Percentiles rank a stretch among this genome's conserved stretches.
Evolutionary conservation across 1,140 invertebrate species (phyloP).

Genomic region (Drosophila setifemur): DNA sequence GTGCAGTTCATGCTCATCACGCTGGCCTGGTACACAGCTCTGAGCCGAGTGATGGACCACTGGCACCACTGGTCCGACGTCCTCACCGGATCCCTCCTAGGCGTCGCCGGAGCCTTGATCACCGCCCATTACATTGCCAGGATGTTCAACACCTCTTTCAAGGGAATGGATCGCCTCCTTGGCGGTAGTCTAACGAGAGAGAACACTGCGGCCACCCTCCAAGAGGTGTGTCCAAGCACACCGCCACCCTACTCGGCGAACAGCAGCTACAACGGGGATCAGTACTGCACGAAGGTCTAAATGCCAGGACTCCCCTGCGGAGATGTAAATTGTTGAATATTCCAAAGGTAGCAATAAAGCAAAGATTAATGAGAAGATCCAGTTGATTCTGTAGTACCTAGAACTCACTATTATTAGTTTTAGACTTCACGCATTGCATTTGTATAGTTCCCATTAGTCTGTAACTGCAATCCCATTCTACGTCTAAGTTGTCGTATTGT

Average conservation of each 20-base stretch:
- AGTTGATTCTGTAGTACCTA: conserved; percentile 14
- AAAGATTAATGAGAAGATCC: neutral
- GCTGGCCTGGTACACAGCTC: conserved; percentile 75
- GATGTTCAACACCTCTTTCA: conserved; percentile 38
- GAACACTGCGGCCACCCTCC: conserved; percentile 65
- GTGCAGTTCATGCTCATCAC: conserved; percentile 88
- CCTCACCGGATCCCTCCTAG: conserved; percentile 55
- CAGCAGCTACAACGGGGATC: conserved; percentile 51
- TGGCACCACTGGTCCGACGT: conserved; percentile 81
- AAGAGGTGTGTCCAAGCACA: conserved; percentile 64
- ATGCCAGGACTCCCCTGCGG: neutral
- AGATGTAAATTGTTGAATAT: conserved; percentile 35
- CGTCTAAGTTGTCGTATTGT: conserved; percentile 22
- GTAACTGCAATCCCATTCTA: neutral
- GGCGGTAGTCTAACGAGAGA: conserved; percentile 45
- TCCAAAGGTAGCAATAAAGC: conserved; percentile 52
- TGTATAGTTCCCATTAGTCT: conserved; percentile 27
- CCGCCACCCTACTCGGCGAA: conserved; percentile 67
- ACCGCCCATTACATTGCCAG: conserved; percentile 61
- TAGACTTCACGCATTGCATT: conserved; percentile 3
- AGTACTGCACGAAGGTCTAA: conserved; percentile 69
- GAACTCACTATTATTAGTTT: neutral
- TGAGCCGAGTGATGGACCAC: conserved; percentile 72
- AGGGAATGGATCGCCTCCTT: neutral
- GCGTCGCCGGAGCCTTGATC: conserved; percentile 57